Evolutionary conservation across 2,888 invertebrate genomes (phyloP), one percentile per base, ranked within the genome.

Genomic region (Tholera decimalis): DNA sequence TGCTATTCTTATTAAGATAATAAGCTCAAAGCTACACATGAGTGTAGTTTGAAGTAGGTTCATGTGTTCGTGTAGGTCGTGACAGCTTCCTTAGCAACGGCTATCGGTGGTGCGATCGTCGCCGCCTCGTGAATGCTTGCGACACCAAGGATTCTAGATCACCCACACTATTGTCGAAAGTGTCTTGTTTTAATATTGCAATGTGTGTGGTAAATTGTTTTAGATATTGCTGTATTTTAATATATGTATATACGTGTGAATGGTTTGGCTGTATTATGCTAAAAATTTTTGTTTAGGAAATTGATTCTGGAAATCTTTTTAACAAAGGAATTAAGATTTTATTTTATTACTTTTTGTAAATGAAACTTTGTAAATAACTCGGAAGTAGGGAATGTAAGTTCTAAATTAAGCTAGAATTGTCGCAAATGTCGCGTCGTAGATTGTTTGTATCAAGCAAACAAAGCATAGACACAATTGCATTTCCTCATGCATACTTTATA

Each of bases 91-190:
- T 74, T 77, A 80, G 68, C 65, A 24, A 50, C 50, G 53, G 67
- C 68, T 84, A 85, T 85, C 83, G 68, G 73, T 79, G 65, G 73
- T 82, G 78, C 85, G 67, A 86, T 87, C 85, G 67, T 79, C 78
- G 62, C 68, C 35, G 56, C 71, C 64, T 74, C 50, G 70, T 76
- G 49, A 54, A 59, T 78, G 61, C 68, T 80, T 79, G 56, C 82
- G 47, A 70, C 79, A 76, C 82, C 39, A 78, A 60, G 53, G 60
- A 71, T 80, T 79, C 77, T 79, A 79, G 77, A 80, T 79, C 63
- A 66, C 63, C 78, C 60, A 77, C 73, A 60, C 77, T 56, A 56
- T 73, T 72, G 59, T 77, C 49, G 66, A 72, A 77, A 77, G 49
- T 72, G 39, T 72, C 59, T 77, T 54, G 59, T 65, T 60, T 57